phyloP scores from a whole-genome alignment of 2,888 invertebrate genomes.

The Cyrtodaria siliqua region DNA sequence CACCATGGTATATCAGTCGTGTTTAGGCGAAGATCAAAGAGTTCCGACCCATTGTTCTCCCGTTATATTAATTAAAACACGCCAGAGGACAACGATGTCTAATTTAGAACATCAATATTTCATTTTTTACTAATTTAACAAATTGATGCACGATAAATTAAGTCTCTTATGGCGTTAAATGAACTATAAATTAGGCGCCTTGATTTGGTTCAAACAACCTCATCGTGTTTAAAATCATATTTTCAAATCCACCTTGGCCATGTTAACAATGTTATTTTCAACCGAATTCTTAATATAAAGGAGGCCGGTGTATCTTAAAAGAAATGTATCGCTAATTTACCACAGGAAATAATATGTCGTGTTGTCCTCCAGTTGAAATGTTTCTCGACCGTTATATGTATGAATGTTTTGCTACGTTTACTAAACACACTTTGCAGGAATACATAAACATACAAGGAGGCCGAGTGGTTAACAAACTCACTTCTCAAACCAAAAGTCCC shows the following conservation, averaged over 20 bases:
- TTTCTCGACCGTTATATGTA: no score
- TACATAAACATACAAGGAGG: no score
- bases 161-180: constrained; percentile 22
- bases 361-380: no score
- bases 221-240: constrained; percentile 1
- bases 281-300: not conserved
- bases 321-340: no score
- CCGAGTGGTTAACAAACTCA: no score
- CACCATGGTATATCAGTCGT: constrained; percentile 26
- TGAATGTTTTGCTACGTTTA: no score
- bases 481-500: no score
- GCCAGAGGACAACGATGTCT: constrained; percentile 37
- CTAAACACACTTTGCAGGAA: no score
- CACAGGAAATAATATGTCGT: no score
- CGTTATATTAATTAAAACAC: constrained; percentile 44
- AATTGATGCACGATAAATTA: constrained; percentile 38
- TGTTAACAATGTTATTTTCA: constrained; percentile 4
- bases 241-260: not conserved
- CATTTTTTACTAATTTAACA: constrained; percentile 60
- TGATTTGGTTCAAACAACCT: constrained; percentile 5
- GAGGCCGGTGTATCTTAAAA: constrained; percentile 12
- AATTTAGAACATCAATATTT: constrained; percentile 56
- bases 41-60: constrained; percentile 33
- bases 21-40: constrained; percentile 50
- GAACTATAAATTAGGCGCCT: constrained; percentile 40